Percentiles rank a stretch among this genome's conserved stretches.
These are phyloP conservation scores for Gymnothorax reevesii DNA, from an alignment of 2,797 vertebrate species.

Conservation along the genomic window DNA sequence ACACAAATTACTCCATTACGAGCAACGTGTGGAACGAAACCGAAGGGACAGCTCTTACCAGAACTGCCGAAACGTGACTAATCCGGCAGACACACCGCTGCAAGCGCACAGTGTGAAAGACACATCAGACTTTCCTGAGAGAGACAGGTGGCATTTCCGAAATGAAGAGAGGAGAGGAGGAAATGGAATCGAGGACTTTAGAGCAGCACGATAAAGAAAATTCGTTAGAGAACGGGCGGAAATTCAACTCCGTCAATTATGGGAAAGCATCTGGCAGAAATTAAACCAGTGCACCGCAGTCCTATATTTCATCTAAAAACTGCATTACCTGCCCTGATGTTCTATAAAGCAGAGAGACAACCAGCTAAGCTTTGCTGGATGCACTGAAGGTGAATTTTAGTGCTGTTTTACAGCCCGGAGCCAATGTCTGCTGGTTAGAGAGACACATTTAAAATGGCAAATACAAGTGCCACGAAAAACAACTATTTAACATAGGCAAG, in stretches of 20 bases:
- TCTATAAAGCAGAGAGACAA: background rate
- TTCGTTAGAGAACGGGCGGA: background rate
- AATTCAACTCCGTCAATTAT: background rate
- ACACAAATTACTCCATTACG: background rate
- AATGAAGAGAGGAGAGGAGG: background rate
- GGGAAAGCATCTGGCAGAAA: background rate
- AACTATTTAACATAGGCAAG: background rate
- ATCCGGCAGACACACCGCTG: slow-evolving; percentile 29
- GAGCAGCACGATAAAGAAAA: background rate
- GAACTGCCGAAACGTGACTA: slow-evolving; percentile 49
- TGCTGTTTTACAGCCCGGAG: background rate
- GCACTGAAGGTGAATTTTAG: background rate
- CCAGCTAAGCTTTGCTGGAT: background rate
- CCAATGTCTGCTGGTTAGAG: background rate
- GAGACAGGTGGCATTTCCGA: background rate
- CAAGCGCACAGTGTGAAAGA: slow-evolving; percentile 26
- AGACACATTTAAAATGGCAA: background rate
- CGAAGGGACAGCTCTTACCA: slow-evolving; percentile 44
- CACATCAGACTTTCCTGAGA: background rate
- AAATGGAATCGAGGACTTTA: background rate
- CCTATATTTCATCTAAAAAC: background rate
- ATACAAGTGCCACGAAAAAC: slow-evolving; percentile 21
- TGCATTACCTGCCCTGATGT: background rate
- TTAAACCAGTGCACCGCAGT: background rate
- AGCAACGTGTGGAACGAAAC: slow-evolving; percentile 42